Evolutionary conservation across 2,113 vertebrate genomes (phyloP), one percentile per base, ranked within the genome.

Genomic region (Misgurnus mizolepis): DNA sequence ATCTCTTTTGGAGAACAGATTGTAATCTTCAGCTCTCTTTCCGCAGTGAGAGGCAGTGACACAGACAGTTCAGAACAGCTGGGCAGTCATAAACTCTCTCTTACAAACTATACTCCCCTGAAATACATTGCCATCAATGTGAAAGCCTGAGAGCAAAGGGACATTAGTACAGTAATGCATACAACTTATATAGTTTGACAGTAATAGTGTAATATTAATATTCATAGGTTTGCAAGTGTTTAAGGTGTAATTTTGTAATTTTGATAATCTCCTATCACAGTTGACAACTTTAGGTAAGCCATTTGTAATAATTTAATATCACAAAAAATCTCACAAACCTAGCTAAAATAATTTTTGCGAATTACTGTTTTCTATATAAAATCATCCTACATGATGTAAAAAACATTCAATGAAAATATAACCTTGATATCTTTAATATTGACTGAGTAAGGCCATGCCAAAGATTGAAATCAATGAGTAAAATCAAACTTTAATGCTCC

Each of bases 1-100:
- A 27, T 9, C 55, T n/a, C 43, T 61, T 61, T 27, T 55, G 56
- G 41, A 40, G 45, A 72, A 72, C 67, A 70, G 56, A 62, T 39
- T n/a, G 22, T 62, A 9, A 50, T 78, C n/a, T 78, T 70, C 17
- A 27, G 40, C 18, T 18, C 11, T 22, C 39, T 58, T 45, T 9
- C 3, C 47, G n/a, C 6, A 6, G 50, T 43, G n/a, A 2, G 71
- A 60, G 10, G 11, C 14, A 14, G 41, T 50, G 41, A 11, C 43
- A 11, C 43, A 69, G 27, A 58, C 27, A 43, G 49, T 67, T 78
- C 4, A 45, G 64, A 68, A 47, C 41, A 18, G 66, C 40, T 69
- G 50, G 40, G 18, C 53, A 67, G 49, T 22, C 41, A 78, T 18
- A 58, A 15, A 67, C 53, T 15, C 34, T 41, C 69, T 71, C 34